These are phyloP conservation scores for Acleris holmiana DNA, from an alignment of 2,888 invertebrate genomes.

Conservation along the genomic window DNA sequence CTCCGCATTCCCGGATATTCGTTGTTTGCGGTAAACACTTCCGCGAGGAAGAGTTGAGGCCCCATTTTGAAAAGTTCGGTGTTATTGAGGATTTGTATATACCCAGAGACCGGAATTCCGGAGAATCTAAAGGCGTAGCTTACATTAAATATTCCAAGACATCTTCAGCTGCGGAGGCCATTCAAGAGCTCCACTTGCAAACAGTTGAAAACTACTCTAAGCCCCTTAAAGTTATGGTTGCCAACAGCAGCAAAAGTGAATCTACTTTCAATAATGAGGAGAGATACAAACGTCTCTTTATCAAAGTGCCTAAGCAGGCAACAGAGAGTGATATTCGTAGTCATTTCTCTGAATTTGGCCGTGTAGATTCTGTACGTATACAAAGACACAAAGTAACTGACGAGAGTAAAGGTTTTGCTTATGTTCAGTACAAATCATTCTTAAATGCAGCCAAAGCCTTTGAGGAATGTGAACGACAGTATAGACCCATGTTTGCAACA, in stretches of 20 bases:
- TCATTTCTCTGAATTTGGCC: slow-evolving; percentile 95
- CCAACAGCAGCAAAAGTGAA: slow-evolving; percentile 82
- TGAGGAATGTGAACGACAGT: slow-evolving; percentile 94
- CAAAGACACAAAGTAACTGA: slow-evolving; percentile 91
- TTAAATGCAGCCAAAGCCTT: slow-evolving; percentile 94
- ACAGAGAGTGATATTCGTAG: slow-evolving; percentile 90
- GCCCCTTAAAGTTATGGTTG: slow-evolving; percentile 95
- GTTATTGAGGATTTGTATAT: slow-evolving; percentile 94
- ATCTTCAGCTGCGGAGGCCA: slow-evolving; percentile 94
- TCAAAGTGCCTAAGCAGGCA: slow-evolving; percentile 92
- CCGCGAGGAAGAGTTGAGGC: slow-evolving; percentile 89
- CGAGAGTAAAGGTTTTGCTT: slow-evolving; percentile 94
- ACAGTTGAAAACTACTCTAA: slow-evolving; percentile 88
- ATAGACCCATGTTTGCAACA: slow-evolving; percentile 95
- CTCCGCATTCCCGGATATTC: slow-evolving; percentile 95
- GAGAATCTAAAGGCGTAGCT: slow-evolving; percentile 95
- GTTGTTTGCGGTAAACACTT: slow-evolving; percentile 91
- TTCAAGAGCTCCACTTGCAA: slow-evolving; percentile 94
- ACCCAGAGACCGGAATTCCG: slow-evolving; percentile 92
- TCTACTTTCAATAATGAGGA: slow-evolving; percentile 58
- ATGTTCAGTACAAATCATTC: slow-evolving; percentile 91
- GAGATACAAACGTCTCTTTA: slow-evolving; percentile 89
- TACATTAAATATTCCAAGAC: slow-evolving; percentile 96
- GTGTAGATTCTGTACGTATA: slow-evolving; percentile 90
- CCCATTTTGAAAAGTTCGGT: slow-evolving; percentile 91